Evolutionary conservation across 2,888 invertebrate species (phyloP), one percentile per base, ranked within the genome.

Genomic region (Erannis defoliaria): DNA sequence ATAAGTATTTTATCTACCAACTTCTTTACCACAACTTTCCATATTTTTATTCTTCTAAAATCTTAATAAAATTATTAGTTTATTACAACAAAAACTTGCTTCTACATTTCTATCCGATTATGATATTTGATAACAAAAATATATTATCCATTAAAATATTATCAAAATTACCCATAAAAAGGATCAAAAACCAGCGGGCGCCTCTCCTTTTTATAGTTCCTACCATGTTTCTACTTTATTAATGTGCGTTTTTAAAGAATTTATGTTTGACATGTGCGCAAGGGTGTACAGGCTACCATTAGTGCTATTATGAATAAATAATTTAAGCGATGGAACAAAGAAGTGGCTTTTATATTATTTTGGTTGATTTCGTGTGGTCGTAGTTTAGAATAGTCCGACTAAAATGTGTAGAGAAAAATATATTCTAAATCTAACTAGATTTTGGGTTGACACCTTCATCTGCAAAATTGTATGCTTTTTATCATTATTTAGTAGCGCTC

Each of bases 201-300:
- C 70, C 68, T 48, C 31, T 74, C 71, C 75, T 76, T 77, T 84
- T 83, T 82, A 82, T 81, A 81, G 61, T 57, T 53, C 33, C 56
- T 31, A 49, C 42, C 37, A 35, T 56, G 81, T 84, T 81, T 76
- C 66, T 63, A 60, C 66, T 75, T 82, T 85, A 89, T 86, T 84
- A 85, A 89, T 88, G 88, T 77, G 70, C 72, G 81, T 86, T 88
- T 88, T 86, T 78, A 82, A 86, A 82, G 80, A 87, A 89, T 89
- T 89, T 89, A 89, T 89, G 85, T 82, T 70, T 76, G 78, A 86
- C 88, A 81, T 85, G 77, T 83, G 84, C 70, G 69, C 67, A 68
- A 67, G 72, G 69, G 65, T 76, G 74, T 60, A 70, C 62, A 60
- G 60, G 68, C 77, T 74, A 70, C 76, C 74, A 72, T 76, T 72